Evolutionary conservation across 2,113 vertebrate genomes (phyloP).

Genomic region (Pelecanus crispus): DNA sequence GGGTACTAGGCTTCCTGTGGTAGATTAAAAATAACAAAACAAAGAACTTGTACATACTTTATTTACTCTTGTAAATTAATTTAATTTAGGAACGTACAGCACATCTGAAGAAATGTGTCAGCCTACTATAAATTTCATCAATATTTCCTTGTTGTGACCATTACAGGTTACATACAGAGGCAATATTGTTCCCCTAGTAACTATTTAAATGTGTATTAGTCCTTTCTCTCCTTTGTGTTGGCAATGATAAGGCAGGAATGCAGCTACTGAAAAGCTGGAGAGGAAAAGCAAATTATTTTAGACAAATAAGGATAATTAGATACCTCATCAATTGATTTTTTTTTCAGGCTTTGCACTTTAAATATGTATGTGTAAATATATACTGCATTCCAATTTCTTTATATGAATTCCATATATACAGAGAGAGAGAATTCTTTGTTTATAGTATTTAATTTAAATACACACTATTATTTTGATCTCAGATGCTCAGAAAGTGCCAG

Average conservation of each 20-base stretch:
- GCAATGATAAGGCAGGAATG: not conserved
- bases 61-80: not conserved
- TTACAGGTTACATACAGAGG: not conserved
- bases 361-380: not conserved
- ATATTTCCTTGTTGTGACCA: not conserved
- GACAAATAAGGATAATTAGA: not conserved
- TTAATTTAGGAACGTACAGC: not conserved
- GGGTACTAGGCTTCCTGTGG: not conserved
- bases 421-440: not conserved
- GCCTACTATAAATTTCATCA: not conserved
- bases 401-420: not conserved
- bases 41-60: not conserved
- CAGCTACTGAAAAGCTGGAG: not conserved
- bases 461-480: not conserved
- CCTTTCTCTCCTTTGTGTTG: not conserved
- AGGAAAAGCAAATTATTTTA: not conserved
- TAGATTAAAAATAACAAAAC: not conserved
- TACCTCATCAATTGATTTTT: not conserved
- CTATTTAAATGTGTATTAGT: constrained; percentile 4
- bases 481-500: not conserved
- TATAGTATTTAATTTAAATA: not conserved
- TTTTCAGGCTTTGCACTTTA: not conserved
- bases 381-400: not conserved
- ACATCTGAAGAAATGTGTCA: not conserved
- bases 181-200: not conserved